Evolutionary conservation across 2,113 vertebrate genomes (phyloP), one percentile per base, ranked within the genome.

Genomic region (Festucalex cinctus): DNA sequence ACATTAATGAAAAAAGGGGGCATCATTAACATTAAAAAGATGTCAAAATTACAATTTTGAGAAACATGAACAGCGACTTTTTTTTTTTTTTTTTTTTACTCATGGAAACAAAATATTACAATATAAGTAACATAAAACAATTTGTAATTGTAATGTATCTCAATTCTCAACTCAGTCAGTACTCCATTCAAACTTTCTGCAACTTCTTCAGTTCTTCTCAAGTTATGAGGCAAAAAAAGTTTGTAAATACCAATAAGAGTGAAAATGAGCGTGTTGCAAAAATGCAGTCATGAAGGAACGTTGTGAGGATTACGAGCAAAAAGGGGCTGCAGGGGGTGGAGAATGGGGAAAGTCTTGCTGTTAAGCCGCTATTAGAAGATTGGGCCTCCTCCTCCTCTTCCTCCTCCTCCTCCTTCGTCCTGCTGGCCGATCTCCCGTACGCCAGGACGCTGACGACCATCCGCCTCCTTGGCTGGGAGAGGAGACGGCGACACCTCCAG

Each of bases 381-480:
- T 68, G 61, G 49, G 68, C 68, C 67, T 71, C 80, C 71, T 72
- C 35, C 48, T 39, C 49, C 53, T 6, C 16, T 56, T 43, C 57
- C 53, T 14, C 64, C 56, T 49, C 36, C 51, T 53, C 66, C 67
- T 69, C 56, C 66, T 37, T 54, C 48, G n/a, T 20, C 48, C 48
- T 22, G 7, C 20, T 9, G 48, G 36, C 53, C 22, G 43, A 37
- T 28, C 48, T 61, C 62, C 70, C 65, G 49, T 57, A 63, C 41
- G 65, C 13, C 49, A 22, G 10, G 48, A 1, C 5, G 43, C 61
- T 78, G 54, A 65, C 63, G 73, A 81, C 39, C 65, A 63, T 82
- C 81, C 72, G 71, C 65, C 65, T 85, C 63, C 75, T 85, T 78
- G 19, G 16, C 74, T 76, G 41, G 70, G 59, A 78, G 22, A 71